phyloP scores from a whole-genome alignment of 1,140 invertebrate species.

The Macrostomum lignano region DNA sequence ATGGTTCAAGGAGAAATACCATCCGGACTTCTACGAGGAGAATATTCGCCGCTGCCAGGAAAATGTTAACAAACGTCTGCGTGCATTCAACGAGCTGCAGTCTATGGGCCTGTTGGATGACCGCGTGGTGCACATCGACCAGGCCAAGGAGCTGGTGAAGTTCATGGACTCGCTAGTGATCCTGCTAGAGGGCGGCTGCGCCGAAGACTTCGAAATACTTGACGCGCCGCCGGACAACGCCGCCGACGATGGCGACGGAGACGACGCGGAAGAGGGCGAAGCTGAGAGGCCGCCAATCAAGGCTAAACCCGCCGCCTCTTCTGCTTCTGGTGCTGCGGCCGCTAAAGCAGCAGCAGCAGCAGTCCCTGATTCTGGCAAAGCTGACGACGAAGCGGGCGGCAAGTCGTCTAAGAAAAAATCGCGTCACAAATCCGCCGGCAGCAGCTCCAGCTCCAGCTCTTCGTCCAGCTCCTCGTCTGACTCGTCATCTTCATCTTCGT shows the following conservation, averaged over 20 bases:
- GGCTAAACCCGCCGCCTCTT: too few relatives aligned
- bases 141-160: neutral
- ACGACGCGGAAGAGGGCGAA: neutral
- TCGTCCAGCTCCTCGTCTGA: too few relatives aligned
- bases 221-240: constrained; percentile 74
- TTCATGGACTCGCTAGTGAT: constrained; percentile 43
- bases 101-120: neutral
- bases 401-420: too few relatives aligned
- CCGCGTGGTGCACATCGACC: neutral
- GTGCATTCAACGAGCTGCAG: neutral
- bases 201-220: constrained; percentile 53
- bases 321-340: constrained; percentile 7
- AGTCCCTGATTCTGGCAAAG: too few relatives aligned
- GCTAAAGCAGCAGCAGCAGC: constrained; percentile 6
- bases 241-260: constrained; percentile 49
- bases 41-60: neutral
- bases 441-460: too few relatives aligned
- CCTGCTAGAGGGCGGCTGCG: constrained; percentile 77
- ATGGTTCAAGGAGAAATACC: constrained; percentile 40
- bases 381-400: too few relatives aligned
- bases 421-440: too few relatives aligned
- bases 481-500: too few relatives aligned
- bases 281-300: too few relatives aligned
- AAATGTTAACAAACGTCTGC: neutral
- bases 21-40: constrained; percentile 5